A percentile compares a stretch with the other conserved stretches of the same genome.
These are phyloP conservation scores for Arothron firmamentum DNA, from an alignment of 2,113 vertebrate genomes.

Conservation along the genomic window DNA sequence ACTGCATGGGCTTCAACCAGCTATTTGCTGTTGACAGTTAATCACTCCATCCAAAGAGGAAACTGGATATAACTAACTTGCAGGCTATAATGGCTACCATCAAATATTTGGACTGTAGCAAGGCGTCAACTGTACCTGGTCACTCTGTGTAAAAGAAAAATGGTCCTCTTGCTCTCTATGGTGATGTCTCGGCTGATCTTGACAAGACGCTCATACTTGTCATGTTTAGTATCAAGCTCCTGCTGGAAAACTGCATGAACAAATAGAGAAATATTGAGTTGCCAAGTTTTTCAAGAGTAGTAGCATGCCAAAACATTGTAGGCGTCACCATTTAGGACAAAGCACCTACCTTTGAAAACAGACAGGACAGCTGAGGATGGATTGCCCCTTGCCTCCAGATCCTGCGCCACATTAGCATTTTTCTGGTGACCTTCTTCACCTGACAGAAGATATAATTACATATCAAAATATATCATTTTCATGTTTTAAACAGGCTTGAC, in stretches of 20 bases:
- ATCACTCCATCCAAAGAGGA: no score
- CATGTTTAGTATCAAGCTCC: constrained; percentile 92
- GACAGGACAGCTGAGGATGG: constrained; percentile 77
- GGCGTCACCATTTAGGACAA: neutral
- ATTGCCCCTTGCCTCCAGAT: constrained; percentile 68
- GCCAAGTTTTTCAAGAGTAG: neutral
- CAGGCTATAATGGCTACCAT: no score
- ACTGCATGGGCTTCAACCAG: no score
- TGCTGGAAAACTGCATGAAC: constrained; percentile 83
- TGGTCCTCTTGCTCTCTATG: constrained; percentile 95
- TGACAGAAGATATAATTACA: constrained; percentile 21
- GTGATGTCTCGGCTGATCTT: constrained; percentile 95
- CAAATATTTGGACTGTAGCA: no score
- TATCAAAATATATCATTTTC: neutral
- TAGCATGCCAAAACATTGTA: no score
- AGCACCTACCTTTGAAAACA: constrained; percentile 82
- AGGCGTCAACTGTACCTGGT: constrained; percentile 74
- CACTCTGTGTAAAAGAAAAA: constrained; percentile 94
- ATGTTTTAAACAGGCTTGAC: neutral
- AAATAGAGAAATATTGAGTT: neutral
- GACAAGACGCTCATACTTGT: constrained; percentile 92
- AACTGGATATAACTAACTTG: no score
- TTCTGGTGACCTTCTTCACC: constrained; percentile 80
- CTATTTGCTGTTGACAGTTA: no score
- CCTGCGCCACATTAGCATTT: constrained; percentile 77